A percentile compares a stretch with the other conserved stretches of the same genome.
Conservation (phyloP, 2,797 vertebrate genomes). For the Potorous gilbertii region DNA sequence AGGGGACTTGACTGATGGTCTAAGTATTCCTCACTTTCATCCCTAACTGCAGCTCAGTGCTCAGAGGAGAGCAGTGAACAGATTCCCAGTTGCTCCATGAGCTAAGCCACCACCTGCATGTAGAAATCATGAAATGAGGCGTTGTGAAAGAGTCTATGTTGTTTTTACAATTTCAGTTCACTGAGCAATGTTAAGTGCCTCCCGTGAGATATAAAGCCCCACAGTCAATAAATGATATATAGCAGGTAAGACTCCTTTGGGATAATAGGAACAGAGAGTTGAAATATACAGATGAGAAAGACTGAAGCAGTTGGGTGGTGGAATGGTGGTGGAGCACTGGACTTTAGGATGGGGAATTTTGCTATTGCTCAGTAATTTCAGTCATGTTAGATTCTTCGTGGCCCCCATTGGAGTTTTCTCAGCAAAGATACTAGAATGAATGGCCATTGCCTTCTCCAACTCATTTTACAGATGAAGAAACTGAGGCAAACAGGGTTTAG, state of each 20-base stretch:
- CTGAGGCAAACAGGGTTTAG: background rate
- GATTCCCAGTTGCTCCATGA: background rate
- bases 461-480: conserved; percentile 40
- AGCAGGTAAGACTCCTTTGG: background rate
- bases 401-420: background rate
- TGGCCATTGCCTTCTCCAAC: background rate
- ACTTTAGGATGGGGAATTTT: background rate
- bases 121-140: background rate
- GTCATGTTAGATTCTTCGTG: background rate
- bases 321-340: background rate
- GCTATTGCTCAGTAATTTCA: background rate
- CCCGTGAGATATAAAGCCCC: background rate
- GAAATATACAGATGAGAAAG: background rate
- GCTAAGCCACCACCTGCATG: background rate
- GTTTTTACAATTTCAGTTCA: background rate
- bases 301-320: background rate
- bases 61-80: background rate
- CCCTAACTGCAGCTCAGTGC: background rate
- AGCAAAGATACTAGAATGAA: background rate
- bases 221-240: background rate
- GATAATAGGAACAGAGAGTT: background rate
- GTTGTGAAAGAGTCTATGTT: background rate
- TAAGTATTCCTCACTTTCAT: background rate
- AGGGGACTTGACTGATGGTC: background rate
- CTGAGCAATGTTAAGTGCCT: background rate